Conservation (phyloP, 2,113 vertebrate species). For the human (Homo sapiens) region GRCh38 chr13:112489501-112490000, state of each 20-base stretch:
- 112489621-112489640: conserved; percentile 95
- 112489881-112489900: neutral
- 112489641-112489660: conserved; percentile 90
- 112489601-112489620: conserved; percentile 95
- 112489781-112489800: accelerated
- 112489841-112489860: too few species aligned
- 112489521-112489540: neutral
- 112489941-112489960: accelerated
- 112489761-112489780: neutral
- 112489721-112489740: accelerated
- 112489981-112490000: neutral
- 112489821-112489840: neutral
- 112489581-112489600: conserved; percentile 98
- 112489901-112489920: accelerated
- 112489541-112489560: accelerated
- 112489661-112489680: conserved; percentile 91
- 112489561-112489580: conserved; percentile 75
- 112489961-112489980: accelerated
- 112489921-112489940: neutral
- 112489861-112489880: neutral
- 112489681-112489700: conserved; percentile 98
- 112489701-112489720: neutral
- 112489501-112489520: neutral
- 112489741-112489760: neutral
- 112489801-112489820: neutral